phyloP scores from a whole-genome alignment of 2,888 invertebrate genomes.

The Caenorhabditis doughertyi region DNA sequence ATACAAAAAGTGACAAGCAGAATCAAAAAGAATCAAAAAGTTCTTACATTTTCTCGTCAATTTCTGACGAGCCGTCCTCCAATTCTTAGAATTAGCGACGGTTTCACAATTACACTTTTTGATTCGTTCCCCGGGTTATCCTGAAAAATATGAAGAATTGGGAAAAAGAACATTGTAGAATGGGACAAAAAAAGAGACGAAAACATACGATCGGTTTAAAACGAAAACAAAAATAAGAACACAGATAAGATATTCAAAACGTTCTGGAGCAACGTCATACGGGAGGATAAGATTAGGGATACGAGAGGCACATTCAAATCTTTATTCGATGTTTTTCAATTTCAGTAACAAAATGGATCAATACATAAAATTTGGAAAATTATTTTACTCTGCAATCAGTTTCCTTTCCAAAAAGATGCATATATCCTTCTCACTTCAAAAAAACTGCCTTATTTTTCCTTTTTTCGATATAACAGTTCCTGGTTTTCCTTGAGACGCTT shows the following conservation, averaged over 20 bases:
- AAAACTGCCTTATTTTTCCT: too few relatives aligned
- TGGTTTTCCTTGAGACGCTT: constrained; percentile 98
- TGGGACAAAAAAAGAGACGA: too few relatives aligned
- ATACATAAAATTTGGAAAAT: too few relatives aligned
- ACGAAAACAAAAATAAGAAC: not conserved
- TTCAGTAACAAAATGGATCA: too few relatives aligned
- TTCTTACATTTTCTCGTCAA: constrained; percentile 29
- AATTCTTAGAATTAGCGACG: not conserved
- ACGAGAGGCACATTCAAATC: not conserved
- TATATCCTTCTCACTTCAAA: too few relatives aligned
- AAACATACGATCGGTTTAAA: not conserved
- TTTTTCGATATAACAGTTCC: constrained; percentile 93
- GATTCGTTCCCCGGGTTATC: constrained; percentile 57
- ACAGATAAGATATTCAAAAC: constrained; percentile 48
- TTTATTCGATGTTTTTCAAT: constrained; percentile 40
- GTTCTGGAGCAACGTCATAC: constrained; percentile 26
- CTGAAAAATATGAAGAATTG: constrained; percentile 14
- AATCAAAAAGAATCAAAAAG: constrained; percentile 15
- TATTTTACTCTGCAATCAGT: too few relatives aligned
- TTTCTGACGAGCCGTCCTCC: constrained; percentile 31
- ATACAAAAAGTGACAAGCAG: not conserved
- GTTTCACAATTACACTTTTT: constrained; percentile 23
- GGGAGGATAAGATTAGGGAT: not conserved
- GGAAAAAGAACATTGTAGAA: not conserved
- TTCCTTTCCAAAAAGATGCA: too few relatives aligned